phyloP scores from a whole-genome alignment of 2,113 vertebrate species.

The Anolis carolinensis region DNA sequence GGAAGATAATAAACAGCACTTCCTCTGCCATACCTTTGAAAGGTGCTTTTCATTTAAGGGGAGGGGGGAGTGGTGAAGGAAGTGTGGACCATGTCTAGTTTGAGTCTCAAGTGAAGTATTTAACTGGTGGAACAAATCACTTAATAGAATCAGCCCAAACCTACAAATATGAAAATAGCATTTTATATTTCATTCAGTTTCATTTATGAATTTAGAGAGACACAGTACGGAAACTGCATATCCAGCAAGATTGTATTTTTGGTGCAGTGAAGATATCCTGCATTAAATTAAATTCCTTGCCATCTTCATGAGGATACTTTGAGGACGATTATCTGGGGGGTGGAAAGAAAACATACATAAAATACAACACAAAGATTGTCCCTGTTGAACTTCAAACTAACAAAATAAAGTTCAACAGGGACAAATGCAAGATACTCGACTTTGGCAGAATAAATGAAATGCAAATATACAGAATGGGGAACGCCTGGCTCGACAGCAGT shows the following conservation, averaged over 20 bases:
- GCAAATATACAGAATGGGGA: too few relatives aligned
- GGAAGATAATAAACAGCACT: not conserved
- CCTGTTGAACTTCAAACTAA: too few relatives aligned
- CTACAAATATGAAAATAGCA: not conserved
- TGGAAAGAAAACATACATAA: not conserved
- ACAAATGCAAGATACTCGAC: too few relatives aligned
- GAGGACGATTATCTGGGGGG: not conserved
- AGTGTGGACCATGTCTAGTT: not conserved
- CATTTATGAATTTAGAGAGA: not conserved
- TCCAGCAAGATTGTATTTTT: not conserved
- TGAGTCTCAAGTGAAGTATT: not conserved
- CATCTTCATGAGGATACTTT: not conserved
- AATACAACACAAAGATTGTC: not conserved
- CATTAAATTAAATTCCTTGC: not conserved
- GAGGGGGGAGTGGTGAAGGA: not conserved
- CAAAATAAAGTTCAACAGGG: too few relatives aligned
- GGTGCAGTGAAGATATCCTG: not conserved
- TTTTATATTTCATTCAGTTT: not conserved
- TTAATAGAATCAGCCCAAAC: not conserved
- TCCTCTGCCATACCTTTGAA: not conserved
- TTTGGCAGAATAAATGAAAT: too few relatives aligned
- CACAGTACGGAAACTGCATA: not conserved
- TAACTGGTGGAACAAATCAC: not conserved
- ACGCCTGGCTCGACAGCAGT: too few relatives aligned
- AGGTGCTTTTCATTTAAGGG: not conserved